Evolutionary conservation across 2,113 vertebrate species (phyloP).

Genomic region (Tapirus terrestris): DNA sequence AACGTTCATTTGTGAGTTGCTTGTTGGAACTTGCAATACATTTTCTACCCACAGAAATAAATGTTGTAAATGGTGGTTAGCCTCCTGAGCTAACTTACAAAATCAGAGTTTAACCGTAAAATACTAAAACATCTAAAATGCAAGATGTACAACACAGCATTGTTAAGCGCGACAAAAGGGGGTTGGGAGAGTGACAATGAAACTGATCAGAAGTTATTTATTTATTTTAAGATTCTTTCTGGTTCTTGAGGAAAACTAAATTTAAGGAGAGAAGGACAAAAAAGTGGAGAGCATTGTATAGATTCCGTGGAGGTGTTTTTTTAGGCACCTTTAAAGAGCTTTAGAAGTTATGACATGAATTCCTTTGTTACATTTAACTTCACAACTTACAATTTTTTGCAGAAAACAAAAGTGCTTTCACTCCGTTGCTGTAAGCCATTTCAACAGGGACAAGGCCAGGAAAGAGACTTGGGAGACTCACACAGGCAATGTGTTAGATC

Average conservation of each 20-base stretch:
- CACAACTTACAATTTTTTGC: background rate
- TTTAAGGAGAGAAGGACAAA: background rate
- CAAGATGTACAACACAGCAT: background rate
- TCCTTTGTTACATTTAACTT: background rate
- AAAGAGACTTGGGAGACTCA: background rate
- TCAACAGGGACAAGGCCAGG: background rate
- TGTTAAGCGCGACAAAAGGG: background rate
- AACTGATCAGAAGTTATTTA: background rate
- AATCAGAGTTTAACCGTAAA: background rate
- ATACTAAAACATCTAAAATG: background rate
- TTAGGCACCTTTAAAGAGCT: background rate
- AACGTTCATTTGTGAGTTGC: background rate
- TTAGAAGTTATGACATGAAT: background rate
- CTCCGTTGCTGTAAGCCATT: background rate
- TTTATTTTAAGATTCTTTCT: background rate
- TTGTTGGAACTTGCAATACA: background rate
- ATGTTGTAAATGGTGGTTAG: background rate
- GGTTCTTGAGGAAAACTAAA: constrained; percentile 25
- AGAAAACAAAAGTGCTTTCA: constrained; percentile 13
- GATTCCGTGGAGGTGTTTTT: background rate
- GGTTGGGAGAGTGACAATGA: background rate
- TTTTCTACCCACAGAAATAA: constrained; percentile 15
- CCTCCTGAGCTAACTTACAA: background rate
- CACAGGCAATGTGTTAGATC: background rate
- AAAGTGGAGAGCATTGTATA: background rate